Evolutionary conservation across 2,888 invertebrate species (phyloP), one percentile per base, ranked within the genome.

Genomic region (Morinoia aosen): DNA sequence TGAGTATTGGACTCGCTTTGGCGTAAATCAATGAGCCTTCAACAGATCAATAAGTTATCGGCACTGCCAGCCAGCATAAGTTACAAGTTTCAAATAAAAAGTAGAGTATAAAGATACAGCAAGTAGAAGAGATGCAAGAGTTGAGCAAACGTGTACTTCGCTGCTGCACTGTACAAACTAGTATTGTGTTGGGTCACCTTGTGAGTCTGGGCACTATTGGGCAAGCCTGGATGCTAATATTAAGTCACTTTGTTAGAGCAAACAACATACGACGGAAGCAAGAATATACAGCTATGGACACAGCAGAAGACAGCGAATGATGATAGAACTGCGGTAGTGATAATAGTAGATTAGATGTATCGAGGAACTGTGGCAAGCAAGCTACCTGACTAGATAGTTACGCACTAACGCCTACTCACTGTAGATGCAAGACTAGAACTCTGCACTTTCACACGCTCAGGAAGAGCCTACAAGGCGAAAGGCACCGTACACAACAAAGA

Each of bases 201-300:
- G 90, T 90, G 90, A 90, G 90, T 90, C 90, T 90, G 90, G 90
- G 90, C 90, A 90, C 90, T 90, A 90, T 90, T 48, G 48, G 90
- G 90, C 90, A 19, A 88, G 61, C 61, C 61, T 76, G 76, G 76
- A 76, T 76, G 33, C 76, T 76, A 76, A 76, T 33, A 76, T 76
- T 76, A 76, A 16, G 48, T 90, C 90, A 48, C 40, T 90, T 40
- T 33, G 90, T 90, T 90, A 90, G 40, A 48, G 90, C 90, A 90
- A 90, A 40, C n/a, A n/a, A 88, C 88, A 88, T 39, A 90, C 48
- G 39, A 14, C 14, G 90, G 48, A 90, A 90, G 48, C 48, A 90
- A 90, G 40, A 25, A 40, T 90, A 48, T 90, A 90, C 90, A 90
- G 90, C 90, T 90, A 90, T 90, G 90, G 90, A 90, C 76, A 76